Base-by-base conservation (phyloP, 2,113 vertebrate genomes). In the Oreamnos americanus region DNA sequence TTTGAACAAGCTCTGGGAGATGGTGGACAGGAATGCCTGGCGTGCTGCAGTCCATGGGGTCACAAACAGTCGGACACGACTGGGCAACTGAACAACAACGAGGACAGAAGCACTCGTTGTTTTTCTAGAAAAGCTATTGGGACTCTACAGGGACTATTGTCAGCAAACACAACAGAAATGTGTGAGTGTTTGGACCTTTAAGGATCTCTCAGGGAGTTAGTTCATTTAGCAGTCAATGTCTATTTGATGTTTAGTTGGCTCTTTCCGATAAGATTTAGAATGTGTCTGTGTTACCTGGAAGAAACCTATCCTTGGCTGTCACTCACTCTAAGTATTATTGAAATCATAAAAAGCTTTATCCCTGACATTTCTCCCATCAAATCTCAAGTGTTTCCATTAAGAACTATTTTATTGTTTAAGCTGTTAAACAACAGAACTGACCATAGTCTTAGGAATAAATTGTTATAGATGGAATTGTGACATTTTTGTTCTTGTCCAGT, bases 391-490 rank as follows among this genome's bases (percentile, higher is more conserved):
- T 49, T 71, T 51, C 39, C 49, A 58, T 92, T 17, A 87, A 51
- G 25, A 87, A 87, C 39, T 57, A 39, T 39, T 57, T 57, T 94
- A 87, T 62, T 87, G n/a, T 87, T 94, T 87, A 79, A 79, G 86
- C 67, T 87, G 11, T 49, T 43, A 19, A 60, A 79, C 43, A 51
- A 30, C n/a, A 62, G 55, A 94, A 78, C 7, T 86, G 45, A 76
- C 55, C 16, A 15, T 16, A 23, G 83, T 33, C 64, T 93, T 39
- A 58, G 33, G 33, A 74, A 47, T 39, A 16, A 85, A 71, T 71
- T 79, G 17, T 64, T 91, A 17, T 49, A 14, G 30, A 49, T 57
- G 39, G 30, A 81, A 14, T 81, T 87, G 30, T 57, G 49, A 33
- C 49, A 87, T 92, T 87, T 67, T 64, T 49, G 57, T 76, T 78